phyloP scores from a whole-genome alignment of 2,888 invertebrate species.

The Diplolepis rosae region DNA sequence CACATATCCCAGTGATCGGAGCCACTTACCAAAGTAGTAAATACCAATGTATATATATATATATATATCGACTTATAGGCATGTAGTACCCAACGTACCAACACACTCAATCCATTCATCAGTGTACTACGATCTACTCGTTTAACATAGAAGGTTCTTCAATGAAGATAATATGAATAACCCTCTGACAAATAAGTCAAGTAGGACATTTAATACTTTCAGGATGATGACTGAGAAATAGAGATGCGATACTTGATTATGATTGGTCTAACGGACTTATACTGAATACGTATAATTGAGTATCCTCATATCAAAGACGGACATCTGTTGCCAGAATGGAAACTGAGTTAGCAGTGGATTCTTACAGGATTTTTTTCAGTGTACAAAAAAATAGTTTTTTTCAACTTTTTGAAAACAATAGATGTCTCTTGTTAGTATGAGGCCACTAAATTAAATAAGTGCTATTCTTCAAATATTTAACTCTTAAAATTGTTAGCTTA shows the following conservation, averaged over 20 bases:
- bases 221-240: background rate
- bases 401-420: too few relatives aligned
- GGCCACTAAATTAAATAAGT: too few relatives aligned
- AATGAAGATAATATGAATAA: background rate
- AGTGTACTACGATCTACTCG: background rate
- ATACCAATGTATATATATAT: background rate
- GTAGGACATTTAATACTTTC: background rate
- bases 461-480: too few relatives aligned
- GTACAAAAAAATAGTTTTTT: too few relatives aligned
- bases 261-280: too few relatives aligned
- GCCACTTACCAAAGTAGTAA: slow-evolving; percentile 15
- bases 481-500: too few relatives aligned
- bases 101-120: background rate
- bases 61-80: background rate
- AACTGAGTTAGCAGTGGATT: too few relatives aligned
- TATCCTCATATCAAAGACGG: too few relatives aligned
- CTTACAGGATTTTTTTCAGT: too few relatives aligned
- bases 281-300: too few relatives aligned
- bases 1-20: background rate
- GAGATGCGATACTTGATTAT: background rate
- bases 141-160: background rate
- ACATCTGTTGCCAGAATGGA: too few relatives aligned
- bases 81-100: background rate
- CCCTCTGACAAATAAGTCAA: background rate
- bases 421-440: too few relatives aligned